Evolutionary conservation across 2,888 invertebrate species (phyloP).

Genomic region (Nymphalis polychloros): DNA sequence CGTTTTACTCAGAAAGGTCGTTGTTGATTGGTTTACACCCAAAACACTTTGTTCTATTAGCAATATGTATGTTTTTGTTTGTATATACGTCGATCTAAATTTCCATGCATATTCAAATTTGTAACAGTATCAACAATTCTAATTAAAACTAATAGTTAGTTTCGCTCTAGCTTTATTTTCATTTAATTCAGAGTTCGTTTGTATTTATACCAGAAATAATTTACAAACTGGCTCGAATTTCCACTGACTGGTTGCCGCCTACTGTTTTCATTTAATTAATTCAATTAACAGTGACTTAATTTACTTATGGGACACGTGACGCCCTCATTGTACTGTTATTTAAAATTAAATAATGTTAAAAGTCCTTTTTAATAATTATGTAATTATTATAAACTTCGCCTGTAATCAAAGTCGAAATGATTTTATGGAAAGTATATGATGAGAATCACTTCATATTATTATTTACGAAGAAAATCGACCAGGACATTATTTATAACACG

Average conservation of each 20-base stretch:
- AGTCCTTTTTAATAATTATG: no score
- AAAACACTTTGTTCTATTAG: background rate
- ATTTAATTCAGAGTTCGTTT: background rate
- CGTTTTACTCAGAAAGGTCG: background rate
- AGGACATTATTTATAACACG: no score
- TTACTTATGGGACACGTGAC: constrained; percentile 11
- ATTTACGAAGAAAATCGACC: no score
- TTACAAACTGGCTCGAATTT: constrained; percentile 4
- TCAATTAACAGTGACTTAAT: constrained; percentile 12
- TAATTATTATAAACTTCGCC: no score
- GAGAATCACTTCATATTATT: no score
- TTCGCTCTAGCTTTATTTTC: constrained; percentile 1
- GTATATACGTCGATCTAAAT: background rate
- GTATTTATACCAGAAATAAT: constrained; percentile 1
- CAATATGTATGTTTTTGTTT: background rate
- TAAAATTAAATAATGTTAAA: background rate
- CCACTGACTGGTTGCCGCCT: constrained; percentile 3
- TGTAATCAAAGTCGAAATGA: no score
- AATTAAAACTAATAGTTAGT: background rate
- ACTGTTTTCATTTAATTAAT: constrained; percentile 22
- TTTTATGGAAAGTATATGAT: no score
- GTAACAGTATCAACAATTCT: background rate
- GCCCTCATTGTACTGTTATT: background rate
- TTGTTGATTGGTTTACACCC: background rate
- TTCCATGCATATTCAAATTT: background rate